Evolutionary conservation across 1,140 invertebrate species (phyloP).

Genomic region (Neocloeon triangulifer): DNA sequence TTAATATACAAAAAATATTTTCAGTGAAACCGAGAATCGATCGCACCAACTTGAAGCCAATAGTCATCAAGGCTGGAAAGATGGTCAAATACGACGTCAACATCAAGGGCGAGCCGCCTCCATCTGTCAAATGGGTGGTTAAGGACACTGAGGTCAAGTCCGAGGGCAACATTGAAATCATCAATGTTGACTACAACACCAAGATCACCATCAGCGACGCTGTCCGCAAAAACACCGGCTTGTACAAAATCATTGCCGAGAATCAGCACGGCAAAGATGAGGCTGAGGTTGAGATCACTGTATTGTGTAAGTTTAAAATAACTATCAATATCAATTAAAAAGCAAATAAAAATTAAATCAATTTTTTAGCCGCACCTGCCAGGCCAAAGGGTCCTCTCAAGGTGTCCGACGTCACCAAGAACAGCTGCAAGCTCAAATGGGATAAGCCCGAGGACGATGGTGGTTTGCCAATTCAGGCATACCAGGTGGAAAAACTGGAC

Average conservation of each 20-base stretch:
- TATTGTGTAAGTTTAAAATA: too few relatives aligned
- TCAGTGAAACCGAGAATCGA: conserved; percentile 92
- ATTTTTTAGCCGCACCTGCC: conserved; percentile 36
- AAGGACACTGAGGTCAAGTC: conserved; percentile 26
- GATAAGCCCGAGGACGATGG: conserved; percentile 96
- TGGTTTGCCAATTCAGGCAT: conserved; percentile 85
- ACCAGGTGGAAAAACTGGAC: conserved; percentile 93
- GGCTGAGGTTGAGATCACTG: conserved; percentile 77
- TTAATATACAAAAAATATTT: conserved; percentile 8
- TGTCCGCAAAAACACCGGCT: conserved; percentile 58
- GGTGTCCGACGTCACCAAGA: conserved; percentile 81
- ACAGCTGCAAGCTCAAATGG: conserved; percentile 83
- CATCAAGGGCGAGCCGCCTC: conserved; percentile 82
- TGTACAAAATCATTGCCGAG: conserved; percentile 76
- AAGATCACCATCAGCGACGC: conserved; percentile 73
- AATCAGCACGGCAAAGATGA: conserved; percentile 86
- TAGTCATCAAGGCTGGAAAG: conserved; percentile 78
- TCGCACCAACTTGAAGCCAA: conserved; percentile 75
- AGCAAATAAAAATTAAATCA: background rate
- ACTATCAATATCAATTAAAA: conserved; percentile 1
- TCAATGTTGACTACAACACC: conserved; percentile 82
- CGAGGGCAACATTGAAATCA: conserved; percentile 54
- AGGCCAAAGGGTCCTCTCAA: conserved; percentile 80
- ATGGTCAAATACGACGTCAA: conserved; percentile 82
- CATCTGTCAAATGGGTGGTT: conserved; percentile 72